Base-by-base conservation (phyloP, 2,113 vertebrate species). In the Poicephalus meyeri region DNA sequence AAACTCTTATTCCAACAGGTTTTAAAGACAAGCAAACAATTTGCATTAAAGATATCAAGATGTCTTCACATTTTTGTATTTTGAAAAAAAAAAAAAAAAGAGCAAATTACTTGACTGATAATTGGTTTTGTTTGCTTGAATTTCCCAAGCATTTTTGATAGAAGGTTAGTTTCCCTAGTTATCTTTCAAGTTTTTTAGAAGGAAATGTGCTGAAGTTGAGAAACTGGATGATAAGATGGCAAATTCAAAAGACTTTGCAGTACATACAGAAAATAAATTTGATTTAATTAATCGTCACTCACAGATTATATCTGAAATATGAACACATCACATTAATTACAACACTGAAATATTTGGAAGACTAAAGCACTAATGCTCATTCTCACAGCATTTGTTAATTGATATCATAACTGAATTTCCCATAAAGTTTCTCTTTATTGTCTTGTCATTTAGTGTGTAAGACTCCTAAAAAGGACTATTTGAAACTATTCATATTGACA, bases 381-480 rank as follows among this genome's bases (percentile, higher is more conserved):
- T 17, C 94, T 97, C 89, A 79, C 60, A 89, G 81, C 37, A 82
- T 93, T 95, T 95, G 37, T 92, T 97, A 93, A 92, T 55, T 89
- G 52, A 66, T 88, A 93, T 55, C 49, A 89, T 79, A 96, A 94
- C 56, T 58, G 89, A 97, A 94, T 35, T 87, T 94, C 55, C 70
- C 74, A 64, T 80, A 70, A 95, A 94, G 15, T 63, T 95, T 94
- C 74, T 94, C 81, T 66, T 96, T 93, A 91, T 93, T 96, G 89
- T 64, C 78, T 96, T 95, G 88, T 94, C 93, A 94, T 92, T 95
- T 94, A 94, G 37, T 39, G 13, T 89, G 31, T 63, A 44, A 8
- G 13, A 92, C 55, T 92, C 65, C 81, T 91, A 70, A 94, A 95
- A 95, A 94, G 84, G 55, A 84, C 92, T 93, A 31, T 88, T 77